A percentile compares a stretch with the other conserved stretches of the same genome.
phyloP scores from a whole-genome alignment of 2,888 invertebrate genomes.

The Baccha elongata region DNA sequence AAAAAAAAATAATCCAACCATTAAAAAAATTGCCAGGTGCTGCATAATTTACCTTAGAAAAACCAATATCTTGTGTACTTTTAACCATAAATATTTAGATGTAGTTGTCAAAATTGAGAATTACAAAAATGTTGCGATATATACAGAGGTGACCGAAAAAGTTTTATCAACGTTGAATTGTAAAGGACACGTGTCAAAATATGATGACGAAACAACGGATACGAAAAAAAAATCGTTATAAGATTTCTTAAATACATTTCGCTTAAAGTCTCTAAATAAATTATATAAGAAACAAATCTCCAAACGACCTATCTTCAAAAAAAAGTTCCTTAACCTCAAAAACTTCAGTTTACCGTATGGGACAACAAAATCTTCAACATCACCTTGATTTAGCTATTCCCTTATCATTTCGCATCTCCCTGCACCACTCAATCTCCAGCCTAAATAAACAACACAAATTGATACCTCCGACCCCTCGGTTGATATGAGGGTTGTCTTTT shows the following conservation, averaged over 20 bases:
- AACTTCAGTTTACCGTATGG: background rate
- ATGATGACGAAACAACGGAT: background rate
- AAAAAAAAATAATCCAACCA: background rate
- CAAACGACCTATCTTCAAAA: background rate
- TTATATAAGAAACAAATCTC: too few species aligned
- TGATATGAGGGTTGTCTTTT: slow-evolving; percentile 8
- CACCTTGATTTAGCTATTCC: background rate
- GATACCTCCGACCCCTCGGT: background rate
- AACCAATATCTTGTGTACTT: background rate
- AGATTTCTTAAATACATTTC: too few species aligned
- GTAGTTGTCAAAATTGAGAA: background rate
- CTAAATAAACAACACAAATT: background rate
- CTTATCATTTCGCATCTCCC: background rate
- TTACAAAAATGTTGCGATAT: background rate
- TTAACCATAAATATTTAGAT: background rate
- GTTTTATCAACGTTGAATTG: background rate
- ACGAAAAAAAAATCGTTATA: too few species aligned
- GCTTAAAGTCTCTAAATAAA: too few species aligned
- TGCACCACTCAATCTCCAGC: background rate
- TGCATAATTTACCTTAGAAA: background rate
- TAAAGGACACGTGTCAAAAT: background rate
- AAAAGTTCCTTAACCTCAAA: background rate
- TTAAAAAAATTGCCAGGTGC: background rate
- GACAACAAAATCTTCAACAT: background rate
- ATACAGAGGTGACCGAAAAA: background rate